These are phyloP conservation scores for Sebastes minor DNA, from an alignment of 2,797 vertebrate genomes.

Conservation along the genomic window DNA sequence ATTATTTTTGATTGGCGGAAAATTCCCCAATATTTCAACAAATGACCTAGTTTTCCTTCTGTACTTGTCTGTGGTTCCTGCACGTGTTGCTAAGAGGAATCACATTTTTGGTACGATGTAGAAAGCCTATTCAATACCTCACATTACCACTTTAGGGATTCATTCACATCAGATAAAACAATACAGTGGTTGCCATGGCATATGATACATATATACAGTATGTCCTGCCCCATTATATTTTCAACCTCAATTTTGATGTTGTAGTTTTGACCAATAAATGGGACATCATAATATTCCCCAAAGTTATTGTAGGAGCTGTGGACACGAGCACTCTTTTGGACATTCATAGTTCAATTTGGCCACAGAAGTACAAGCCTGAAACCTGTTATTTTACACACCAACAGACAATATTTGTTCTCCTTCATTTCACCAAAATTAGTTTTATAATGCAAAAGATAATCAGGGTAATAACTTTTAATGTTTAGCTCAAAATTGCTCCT, in stretches of 20 bases:
- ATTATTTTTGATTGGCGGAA: slow-evolving; percentile 68
- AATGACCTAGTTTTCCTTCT: slow-evolving; percentile 19
- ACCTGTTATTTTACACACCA: background rate
- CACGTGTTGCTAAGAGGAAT: slow-evolving; percentile 18
- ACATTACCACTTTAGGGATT: background rate
- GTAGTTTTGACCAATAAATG: background rate
- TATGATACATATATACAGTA: background rate
- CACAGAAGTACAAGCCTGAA: background rate
- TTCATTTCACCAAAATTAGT: background rate
- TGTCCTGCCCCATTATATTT: background rate
- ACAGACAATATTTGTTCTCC: background rate
- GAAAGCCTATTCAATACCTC: background rate
- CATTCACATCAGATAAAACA: background rate
- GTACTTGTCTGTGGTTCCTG: slow-evolving; percentile 5
- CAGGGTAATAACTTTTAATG: background rate
- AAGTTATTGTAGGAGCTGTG: background rate
- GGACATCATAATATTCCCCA: background rate
- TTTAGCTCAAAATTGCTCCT: background rate
- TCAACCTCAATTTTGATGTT: background rate
- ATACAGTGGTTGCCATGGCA: background rate
- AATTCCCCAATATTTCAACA: slow-evolving; percentile 54
- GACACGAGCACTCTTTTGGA: background rate
- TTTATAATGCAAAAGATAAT: background rate
- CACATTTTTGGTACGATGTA: background rate
- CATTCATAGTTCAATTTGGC: background rate